Conservation (phyloP, 2,888 invertebrate genomes). For the Thereva nobilitata region DNA sequence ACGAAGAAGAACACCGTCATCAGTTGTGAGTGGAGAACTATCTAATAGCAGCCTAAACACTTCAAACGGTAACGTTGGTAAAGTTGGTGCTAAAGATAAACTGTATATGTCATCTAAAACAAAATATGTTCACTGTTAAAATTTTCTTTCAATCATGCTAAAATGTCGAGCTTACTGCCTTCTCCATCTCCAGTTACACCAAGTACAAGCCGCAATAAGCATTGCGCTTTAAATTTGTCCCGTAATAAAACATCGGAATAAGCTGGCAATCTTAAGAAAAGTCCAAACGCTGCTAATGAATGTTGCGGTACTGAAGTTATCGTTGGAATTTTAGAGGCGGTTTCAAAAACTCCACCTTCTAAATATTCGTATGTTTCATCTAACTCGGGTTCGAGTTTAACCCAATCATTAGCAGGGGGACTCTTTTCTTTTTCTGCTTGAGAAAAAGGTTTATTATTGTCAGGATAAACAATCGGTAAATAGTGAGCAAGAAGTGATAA, state of each 20-base stretch:
- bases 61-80: conserved; percentile 64
- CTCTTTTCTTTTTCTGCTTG: conserved; percentile 55
- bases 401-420: conserved; percentile 56
- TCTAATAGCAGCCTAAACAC: conserved; percentile 74
- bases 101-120: conserved; percentile 69
- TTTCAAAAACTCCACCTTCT: conserved; percentile 62
- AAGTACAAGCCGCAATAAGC: conserved; percentile 80
- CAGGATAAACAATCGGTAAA: conserved; percentile 85
- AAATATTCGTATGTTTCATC: conserved; percentile 68
- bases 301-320: conserved; percentile 81
- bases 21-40: conserved; percentile 72
- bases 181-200: conserved; percentile 92
- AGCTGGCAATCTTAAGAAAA: conserved; percentile 85
- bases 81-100: conserved; percentile 68
- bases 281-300: conserved; percentile 86
- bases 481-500: conserved; percentile 86
- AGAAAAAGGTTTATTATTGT: conserved; percentile 67
- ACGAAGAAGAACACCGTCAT: conserved; percentile 75
- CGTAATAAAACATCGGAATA: conserved; percentile 87
- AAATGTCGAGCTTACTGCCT: conserved; percentile 67
- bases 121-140: conserved; percentile 17
- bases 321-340: conserved; percentile 60
- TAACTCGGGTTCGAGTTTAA: conserved; percentile 61
- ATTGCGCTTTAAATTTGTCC: conserved; percentile 83
- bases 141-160: background rate